Percentiles rank a stretch among this genome's conserved stretches.
Evolutionary conservation across 2,888 invertebrate species (phyloP).

Genomic region (Melanchra persicariae): DNA sequence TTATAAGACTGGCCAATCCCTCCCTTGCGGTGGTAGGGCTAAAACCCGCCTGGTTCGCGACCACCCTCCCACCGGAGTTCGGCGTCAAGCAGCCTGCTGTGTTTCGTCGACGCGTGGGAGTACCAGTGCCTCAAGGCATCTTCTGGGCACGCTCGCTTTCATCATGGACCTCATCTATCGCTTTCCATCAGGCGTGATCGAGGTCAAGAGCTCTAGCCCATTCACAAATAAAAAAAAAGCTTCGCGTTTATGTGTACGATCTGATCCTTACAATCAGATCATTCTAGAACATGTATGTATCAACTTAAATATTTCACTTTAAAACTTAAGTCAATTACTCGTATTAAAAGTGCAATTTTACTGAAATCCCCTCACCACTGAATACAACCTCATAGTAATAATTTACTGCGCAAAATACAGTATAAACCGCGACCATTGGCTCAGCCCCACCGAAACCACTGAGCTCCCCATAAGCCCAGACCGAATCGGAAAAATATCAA

Average conservation of each 20-base stretch:
- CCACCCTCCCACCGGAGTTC: too few species aligned
- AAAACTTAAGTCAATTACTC: background rate
- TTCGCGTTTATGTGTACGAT: background rate
- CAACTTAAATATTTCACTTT: background rate
- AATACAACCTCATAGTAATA: slow-evolving; percentile 15
- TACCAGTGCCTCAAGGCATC: too few species aligned
- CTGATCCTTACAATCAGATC: background rate
- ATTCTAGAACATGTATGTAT: background rate
- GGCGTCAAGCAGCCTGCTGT: too few species aligned
- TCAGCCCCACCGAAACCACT: slow-evolving; percentile 14
- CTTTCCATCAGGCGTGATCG: too few species aligned
- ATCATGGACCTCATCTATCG: too few species aligned
- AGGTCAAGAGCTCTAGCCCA: too few species aligned
- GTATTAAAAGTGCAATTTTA: background rate
- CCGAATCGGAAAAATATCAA: slow-evolving; percentile 56
- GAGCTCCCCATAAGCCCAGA: slow-evolving; percentile 43
- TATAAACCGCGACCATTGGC: slow-evolving; percentile 16
- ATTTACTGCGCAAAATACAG: slow-evolving; percentile 16
- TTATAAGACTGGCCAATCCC: too few species aligned
- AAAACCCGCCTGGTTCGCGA: too few species aligned
- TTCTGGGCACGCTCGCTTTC: too few species aligned
- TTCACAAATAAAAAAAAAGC: too few species aligned
- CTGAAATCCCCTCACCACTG: background rate
- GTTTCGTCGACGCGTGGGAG: too few species aligned
- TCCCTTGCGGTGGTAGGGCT: too few species aligned